These are phyloP conservation scores for Ectemnius continuus DNA, from an alignment of 2,888 invertebrate species.

Conservation along the genomic window DNA sequence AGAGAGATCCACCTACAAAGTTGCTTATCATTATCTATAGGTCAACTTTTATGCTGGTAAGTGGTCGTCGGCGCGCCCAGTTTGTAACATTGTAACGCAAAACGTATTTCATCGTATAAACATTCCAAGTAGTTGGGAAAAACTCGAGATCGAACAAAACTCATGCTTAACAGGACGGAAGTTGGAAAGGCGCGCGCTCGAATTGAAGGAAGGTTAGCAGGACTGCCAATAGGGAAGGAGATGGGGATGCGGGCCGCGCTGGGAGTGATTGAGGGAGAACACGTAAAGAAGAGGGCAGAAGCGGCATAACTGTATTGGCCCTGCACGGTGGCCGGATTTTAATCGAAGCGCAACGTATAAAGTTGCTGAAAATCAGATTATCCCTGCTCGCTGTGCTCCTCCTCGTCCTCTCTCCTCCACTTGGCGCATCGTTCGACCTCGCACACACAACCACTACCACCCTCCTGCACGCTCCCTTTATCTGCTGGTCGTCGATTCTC, in stretches of 20 bases:
- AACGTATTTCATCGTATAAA: no score
- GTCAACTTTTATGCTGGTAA: no score
- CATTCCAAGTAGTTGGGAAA: no score
- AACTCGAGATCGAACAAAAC: no score
- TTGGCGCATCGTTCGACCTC: conserved; percentile 26
- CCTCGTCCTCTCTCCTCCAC: conserved; percentile 38
- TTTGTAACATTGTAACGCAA: no score
- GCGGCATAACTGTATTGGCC: conserved; percentile 69
- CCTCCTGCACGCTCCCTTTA: conserved; percentile 1
- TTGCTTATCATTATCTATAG: no score
- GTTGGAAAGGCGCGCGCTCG: neutral
- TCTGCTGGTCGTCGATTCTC: conserved; percentile 5
- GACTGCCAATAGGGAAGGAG: neutral
- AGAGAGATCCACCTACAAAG: no score
- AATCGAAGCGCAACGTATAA: conserved; percentile 76
- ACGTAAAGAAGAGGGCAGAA: conserved; percentile 41
- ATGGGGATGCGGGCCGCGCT: neutral
- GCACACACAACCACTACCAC: conserved; percentile 11
- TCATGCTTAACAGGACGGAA: no score
- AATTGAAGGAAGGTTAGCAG: neutral
- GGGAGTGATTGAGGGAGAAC: conserved; percentile 31
- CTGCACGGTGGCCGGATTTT: conserved; percentile 73
- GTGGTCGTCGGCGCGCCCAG: no score
- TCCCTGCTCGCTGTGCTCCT: conserved; percentile 60
- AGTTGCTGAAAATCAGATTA: conserved; percentile 77